phyloP scores from a whole-genome alignment of 2,888 invertebrate genomes.

The Cantharis nigra region DNA sequence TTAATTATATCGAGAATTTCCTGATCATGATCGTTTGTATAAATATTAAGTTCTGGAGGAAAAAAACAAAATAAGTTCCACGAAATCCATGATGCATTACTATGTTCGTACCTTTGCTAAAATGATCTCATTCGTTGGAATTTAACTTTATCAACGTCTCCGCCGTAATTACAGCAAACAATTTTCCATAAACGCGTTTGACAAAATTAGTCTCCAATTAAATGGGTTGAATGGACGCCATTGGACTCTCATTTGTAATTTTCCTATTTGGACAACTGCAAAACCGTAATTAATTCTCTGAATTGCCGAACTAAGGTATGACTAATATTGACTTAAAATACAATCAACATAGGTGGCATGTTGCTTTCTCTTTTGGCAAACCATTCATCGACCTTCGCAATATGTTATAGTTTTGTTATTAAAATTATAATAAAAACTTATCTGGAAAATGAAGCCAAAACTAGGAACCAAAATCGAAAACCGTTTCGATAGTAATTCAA shows the following conservation, averaged over 20 bases:
- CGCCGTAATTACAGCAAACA: neutral
- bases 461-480: neutral
- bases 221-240: neutral
- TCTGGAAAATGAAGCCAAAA: neutral
- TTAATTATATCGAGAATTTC: neutral
- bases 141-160: neutral
- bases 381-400: neutral
- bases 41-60: neutral
- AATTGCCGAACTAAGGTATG: neutral
- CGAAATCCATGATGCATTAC: neutral
- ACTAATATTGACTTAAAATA: neutral
- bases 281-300: neutral
- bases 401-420: neutral
- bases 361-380: conserved; percentile 1
- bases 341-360: neutral
- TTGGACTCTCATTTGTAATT: neutral
- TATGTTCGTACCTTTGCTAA: neutral
- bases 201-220: neutral
- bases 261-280: neutral
- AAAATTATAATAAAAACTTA: neutral
- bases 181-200: neutral
- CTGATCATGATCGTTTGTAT: neutral
- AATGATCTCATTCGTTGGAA: neutral
- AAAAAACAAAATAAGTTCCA: neutral
- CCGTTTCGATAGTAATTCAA: neutral